These are phyloP conservation scores for Siphamia tubifer DNA, from an alignment of 2,113 vertebrate genomes.

Conservation along the genomic window DNA sequence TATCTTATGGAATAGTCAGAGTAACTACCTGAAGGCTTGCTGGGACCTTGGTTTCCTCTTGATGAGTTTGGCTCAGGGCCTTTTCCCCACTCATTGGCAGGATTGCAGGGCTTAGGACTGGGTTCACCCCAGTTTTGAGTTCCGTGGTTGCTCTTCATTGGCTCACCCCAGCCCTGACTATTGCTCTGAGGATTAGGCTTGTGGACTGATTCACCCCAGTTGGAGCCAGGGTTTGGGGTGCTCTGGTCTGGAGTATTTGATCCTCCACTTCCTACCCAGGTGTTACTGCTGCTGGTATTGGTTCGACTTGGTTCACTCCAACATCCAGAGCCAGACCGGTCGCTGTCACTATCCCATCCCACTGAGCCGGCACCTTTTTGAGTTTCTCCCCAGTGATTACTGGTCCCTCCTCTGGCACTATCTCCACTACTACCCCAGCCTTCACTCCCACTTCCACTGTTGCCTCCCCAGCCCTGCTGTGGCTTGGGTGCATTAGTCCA, in stretches of 20 bases:
- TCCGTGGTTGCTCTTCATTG: slow-evolving; percentile 79
- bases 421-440: slow-evolving; percentile 81
- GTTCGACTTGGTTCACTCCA: slow-evolving; percentile 87
- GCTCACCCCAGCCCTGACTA: slow-evolving; percentile 88
- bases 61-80: slow-evolving; percentile 79
- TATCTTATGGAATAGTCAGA: neutral
- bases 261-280: slow-evolving; percentile 84
- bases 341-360: slow-evolving; percentile 88
- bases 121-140: slow-evolving; percentile 86
- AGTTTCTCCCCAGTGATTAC: slow-evolving; percentile 90
- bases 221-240: slow-evolving; percentile 77
- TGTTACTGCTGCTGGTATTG: slow-evolving; percentile 81
- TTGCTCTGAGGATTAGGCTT: slow-evolving; percentile 80
- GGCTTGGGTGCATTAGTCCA: slow-evolving; percentile 90
- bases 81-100: slow-evolving; percentile 90
- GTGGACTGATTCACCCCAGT: slow-evolving; percentile 84
- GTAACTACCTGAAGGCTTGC: slow-evolving; percentile 79
- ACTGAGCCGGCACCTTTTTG: slow-evolving; percentile 86
- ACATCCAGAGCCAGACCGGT: slow-evolving; percentile 89
- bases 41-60: slow-evolving; percentile 46
- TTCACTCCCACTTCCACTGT: slow-evolving; percentile 69
- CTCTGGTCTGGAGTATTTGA: slow-evolving; percentile 80
- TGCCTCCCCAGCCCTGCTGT: slow-evolving; percentile 86
- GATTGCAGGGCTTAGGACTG: slow-evolving; percentile 75
- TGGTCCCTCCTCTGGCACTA: slow-evolving; percentile 59